Evolutionary conservation across 2,888 invertebrate species (phyloP).

Genomic region (Aporophyla nigra): DNA sequence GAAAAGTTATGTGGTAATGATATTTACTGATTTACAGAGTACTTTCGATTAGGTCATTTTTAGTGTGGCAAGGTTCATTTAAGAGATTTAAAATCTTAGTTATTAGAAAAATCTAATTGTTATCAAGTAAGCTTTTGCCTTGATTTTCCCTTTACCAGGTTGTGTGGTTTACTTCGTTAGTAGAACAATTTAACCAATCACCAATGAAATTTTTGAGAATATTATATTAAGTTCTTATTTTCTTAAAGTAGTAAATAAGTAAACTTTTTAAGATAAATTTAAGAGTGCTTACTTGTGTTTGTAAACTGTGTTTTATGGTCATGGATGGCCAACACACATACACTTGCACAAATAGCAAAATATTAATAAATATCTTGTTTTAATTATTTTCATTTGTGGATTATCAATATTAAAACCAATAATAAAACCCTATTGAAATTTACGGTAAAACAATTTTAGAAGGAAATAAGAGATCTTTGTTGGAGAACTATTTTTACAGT

Average conservation of each 20-base stretch:
- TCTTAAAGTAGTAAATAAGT: conserved; percentile 55
- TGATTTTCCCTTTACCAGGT: conserved; percentile 36
- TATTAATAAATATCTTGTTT: conserved; percentile 22
- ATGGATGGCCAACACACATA: conserved; percentile 30
- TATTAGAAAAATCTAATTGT: conserved; percentile 44
- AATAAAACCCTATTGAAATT: conserved; percentile 52
- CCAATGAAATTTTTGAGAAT: conserved; percentile 57
- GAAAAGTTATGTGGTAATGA: conserved; percentile 7
- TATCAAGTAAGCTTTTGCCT: conserved; percentile 40
- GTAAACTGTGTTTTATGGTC: conserved; percentile 39
- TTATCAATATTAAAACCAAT: conserved; percentile 35
- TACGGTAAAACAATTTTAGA: conserved; percentile 60
- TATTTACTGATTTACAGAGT: conserved; percentile 32
- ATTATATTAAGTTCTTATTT: conserved; percentile 55
- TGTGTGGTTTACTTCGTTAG: conserved; percentile 56
- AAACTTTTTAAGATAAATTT: conserved; percentile 65
- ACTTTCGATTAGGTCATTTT: conserved; percentile 31
- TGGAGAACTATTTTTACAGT: conserved; percentile 75
- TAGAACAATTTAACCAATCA: conserved; percentile 56
- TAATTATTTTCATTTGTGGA: conserved; percentile 34
- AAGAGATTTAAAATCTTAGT: conserved; percentile 46
- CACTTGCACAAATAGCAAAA: conserved; percentile 64
- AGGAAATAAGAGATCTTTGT: conserved; percentile 72
- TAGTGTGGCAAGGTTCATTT: conserved; percentile 23
- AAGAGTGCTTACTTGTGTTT: conserved; percentile 65